Percentiles rank a stretch among this genome's conserved stretches.
phyloP scores from a whole-genome alignment of 2,888 invertebrate genomes.

The Andricus quercusramuli region DNA sequence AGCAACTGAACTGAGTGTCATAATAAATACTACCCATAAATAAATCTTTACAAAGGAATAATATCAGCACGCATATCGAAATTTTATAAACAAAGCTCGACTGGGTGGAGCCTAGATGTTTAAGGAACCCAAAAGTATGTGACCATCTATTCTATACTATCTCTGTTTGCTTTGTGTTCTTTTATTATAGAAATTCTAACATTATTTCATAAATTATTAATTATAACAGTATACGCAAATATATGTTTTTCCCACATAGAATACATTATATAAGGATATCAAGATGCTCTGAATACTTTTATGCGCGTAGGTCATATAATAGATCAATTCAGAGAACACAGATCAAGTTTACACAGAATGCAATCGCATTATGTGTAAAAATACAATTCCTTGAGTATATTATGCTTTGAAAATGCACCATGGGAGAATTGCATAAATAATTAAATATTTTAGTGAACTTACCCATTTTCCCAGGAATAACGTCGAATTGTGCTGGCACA shows the following conservation, averaged over 20 bases:
- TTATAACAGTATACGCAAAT: neutral
- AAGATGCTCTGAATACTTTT: constrained; percentile 38
- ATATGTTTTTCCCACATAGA: constrained; percentile 19
- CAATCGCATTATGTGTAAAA: constrained; percentile 8
- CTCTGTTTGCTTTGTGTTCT: too few relatives aligned
- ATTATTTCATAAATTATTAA: neutral
- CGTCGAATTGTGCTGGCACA: constrained; percentile 90
- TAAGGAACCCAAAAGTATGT: too few relatives aligned
- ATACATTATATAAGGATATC: constrained; percentile 27
- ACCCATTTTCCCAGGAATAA: constrained; percentile 94
- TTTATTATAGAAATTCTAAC: neutral
- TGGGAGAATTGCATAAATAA: constrained; percentile 2
- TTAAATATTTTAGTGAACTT: constrained; percentile 71
- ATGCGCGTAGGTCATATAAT: constrained; percentile 23
- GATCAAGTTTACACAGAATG: neutral
- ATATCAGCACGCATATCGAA: too few relatives aligned
- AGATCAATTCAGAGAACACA: constrained; percentile 19
- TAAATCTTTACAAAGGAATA: too few relatives aligned
- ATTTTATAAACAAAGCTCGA: too few relatives aligned
- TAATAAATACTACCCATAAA: too few relatives aligned
- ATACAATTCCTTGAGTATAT: neutral
- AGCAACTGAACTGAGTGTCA: too few relatives aligned
- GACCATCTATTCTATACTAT: too few relatives aligned
- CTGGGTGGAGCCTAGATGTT: too few relatives aligned
- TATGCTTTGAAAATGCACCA: neutral